Base-by-base conservation (phyloP, 2,888 invertebrate genomes). In the Perizoma flavofasciatum region DNA sequence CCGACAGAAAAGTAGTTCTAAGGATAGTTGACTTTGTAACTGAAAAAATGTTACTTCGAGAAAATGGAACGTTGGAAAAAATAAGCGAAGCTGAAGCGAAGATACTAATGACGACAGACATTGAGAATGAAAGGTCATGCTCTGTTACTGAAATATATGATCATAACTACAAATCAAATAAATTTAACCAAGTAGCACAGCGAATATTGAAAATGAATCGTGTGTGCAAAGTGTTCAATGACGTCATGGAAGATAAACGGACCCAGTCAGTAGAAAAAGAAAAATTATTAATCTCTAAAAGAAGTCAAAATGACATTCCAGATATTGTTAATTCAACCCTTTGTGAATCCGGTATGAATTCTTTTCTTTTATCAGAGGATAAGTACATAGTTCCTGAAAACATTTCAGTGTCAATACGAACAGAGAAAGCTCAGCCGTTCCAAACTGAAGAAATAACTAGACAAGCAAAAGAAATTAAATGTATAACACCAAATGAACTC, bases 1-100 rank as follows among this genome's bases (percentile, higher is more conserved):
- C 84, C 5, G 88, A 92, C 53, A 82, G 86, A 78, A 93, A 92
- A 78, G 89, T 92, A 9, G 87, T 93, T 7, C 71, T 92, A 48
- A 83, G 93, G 61, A 92, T 93, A 63, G 93, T 93, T 3, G 93
- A 93, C 66, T 93, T 93, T 69, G 91, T 93, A 0, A 92, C 92
- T 8, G 93, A 93, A 75, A 93, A 93, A 77, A 93, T 93, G 93
- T 65, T 93, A 41, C 71, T 93, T 8, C 89, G 85, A 66, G 93
- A 93, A 75, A 92, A 93, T 69, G 93, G 92, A 6, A 77, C 79
- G 11, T 79, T 92, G 44, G 90, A 91, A 74, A 91, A 89, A 76
- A 88, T 92, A 63, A 86, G 82, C 58, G 88, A 89, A 32, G 86
- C 87, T 57, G 89, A 91, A 73, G 92, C 89, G 34, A 86, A 86